Percentiles rank a stretch among this genome's conserved stretches.
phyloP scores from a whole-genome alignment of 2,113 vertebrate species.

The Dendropsophus ebraccatus region DNA sequence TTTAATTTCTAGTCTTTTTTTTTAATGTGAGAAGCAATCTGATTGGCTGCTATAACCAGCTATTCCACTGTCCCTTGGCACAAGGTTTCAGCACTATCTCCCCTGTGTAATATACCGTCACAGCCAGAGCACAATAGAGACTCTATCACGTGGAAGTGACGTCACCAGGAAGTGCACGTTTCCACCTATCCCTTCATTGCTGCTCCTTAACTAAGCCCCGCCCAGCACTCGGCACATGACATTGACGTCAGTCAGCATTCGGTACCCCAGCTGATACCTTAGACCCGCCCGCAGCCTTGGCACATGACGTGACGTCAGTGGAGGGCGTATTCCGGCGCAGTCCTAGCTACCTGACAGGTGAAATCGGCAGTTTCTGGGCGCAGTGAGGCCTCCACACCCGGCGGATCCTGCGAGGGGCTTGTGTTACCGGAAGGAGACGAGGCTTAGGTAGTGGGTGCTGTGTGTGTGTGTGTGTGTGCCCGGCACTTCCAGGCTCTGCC shows the following conservation, averaged over 20 bases:
- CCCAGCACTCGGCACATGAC: not conserved
- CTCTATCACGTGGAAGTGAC: not conserved
- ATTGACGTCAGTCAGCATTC: not conserved
- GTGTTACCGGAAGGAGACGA: not conserved
- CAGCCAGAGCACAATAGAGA: not conserved
- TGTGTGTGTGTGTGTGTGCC: no score
- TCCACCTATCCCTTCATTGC: not conserved
- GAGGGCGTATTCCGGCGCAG: not conserved
- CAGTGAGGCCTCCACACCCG: constrained; percentile 1
- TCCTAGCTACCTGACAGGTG: not conserved
- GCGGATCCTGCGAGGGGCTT: not conserved
- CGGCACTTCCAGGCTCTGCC: no score
- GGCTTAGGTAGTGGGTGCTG: not conserved
- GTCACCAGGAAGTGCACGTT: not conserved
- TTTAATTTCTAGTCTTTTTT: no score
- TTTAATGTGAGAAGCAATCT: no score
- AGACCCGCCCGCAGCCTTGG: not conserved
- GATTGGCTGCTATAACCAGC: no score
- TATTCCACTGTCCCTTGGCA: no score
- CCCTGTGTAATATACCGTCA: no score
- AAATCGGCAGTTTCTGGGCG: not conserved
- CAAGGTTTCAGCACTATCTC: no score
- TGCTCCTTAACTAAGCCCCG: not conserved
- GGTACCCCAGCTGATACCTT: not conserved
- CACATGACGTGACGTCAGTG: constrained; percentile 24